phyloP scores from a whole-genome alignment of 2,797 vertebrate genomes.

The Florisuga fusca region DNA sequence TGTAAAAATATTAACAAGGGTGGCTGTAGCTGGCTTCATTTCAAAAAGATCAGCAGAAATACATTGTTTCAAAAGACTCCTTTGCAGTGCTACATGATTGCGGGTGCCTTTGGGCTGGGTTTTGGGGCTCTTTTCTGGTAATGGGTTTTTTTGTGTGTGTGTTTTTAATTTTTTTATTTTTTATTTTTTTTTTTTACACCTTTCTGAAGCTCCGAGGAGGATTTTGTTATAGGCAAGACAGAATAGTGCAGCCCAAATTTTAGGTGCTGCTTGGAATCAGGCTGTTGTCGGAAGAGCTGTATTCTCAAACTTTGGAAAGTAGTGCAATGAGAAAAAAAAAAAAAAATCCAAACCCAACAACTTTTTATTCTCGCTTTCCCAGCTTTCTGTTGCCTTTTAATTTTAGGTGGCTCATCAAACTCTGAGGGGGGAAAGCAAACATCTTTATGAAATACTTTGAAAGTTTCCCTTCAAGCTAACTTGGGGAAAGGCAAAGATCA shows the following conservation, averaged over 20 bases:
- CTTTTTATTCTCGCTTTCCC: not conserved
- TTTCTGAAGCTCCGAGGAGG: not conserved
- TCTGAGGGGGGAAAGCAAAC: not conserved
- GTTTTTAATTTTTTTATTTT: too few species aligned
- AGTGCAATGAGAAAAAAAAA: not conserved
- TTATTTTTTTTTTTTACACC: not conserved
- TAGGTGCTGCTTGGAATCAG: not conserved
- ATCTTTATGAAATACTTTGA: conserved; percentile 6
- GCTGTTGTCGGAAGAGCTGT: not conserved
- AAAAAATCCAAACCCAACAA: not conserved
- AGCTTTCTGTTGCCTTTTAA: not conserved
- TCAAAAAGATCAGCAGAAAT: conserved; percentile 63
- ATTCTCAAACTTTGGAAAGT: conserved; percentile 29
- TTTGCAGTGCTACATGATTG: conserved; percentile 28
- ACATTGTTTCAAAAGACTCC: conserved; percentile 54
- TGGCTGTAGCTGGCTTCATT: conserved; percentile 67
- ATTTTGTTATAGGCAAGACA: not conserved
- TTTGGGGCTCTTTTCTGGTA: not conserved
- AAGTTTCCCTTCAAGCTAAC: conserved; percentile 23
- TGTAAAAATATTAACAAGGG: conserved; percentile 70
- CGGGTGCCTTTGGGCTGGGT: not conserved
- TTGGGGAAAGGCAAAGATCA: conserved; percentile 5
- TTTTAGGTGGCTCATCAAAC: conserved; percentile 21
- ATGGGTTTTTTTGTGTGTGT: too few species aligned
- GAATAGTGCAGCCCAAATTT: not conserved